phyloP scores from a whole-genome alignment of 2,888 invertebrate genomes.

The Proisotoma minuta region DNA sequence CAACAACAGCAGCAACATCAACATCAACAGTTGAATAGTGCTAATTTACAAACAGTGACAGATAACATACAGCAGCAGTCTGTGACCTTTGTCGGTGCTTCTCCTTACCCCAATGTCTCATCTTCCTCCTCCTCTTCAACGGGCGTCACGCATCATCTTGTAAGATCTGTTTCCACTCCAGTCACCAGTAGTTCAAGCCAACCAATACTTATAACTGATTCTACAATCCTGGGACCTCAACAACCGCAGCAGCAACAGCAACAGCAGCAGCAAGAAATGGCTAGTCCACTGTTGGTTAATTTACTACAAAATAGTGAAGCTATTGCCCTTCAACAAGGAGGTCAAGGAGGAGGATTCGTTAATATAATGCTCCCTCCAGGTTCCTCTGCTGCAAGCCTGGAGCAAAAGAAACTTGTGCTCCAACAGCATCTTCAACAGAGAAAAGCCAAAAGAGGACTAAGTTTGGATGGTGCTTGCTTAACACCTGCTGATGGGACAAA shows the following conservation, averaged over 20 bases:
- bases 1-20: slow-evolving; percentile 7
- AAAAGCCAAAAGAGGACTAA: slow-evolving; percentile 33
- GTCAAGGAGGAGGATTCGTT: no score
- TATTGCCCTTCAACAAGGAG: slow-evolving; percentile 7
- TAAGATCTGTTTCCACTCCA: slow-evolving; percentile 15
- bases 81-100: slow-evolving; percentile 7
- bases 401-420: slow-evolving; percentile 36
- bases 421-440: slow-evolving; percentile 20
- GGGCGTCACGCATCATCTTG: slow-evolving; percentile 19
- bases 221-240: slow-evolving; percentile 10
- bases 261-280: slow-evolving; percentile 63
- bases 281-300: slow-evolving; percentile 85
- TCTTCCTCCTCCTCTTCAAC: slow-evolving; percentile 28
- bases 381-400: slow-evolving; percentile 14
- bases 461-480: slow-evolving; percentile 36
- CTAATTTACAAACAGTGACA: slow-evolving; percentile 19
- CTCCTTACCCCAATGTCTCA: slow-evolving; percentile 4
- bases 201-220: no score
- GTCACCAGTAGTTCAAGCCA: no score
- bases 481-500: not conserved
- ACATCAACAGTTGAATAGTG: slow-evolving; percentile 16
- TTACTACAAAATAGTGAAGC: slow-evolving; percentile 73
- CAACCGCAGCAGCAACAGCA: slow-evolving; percentile 23
- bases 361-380: slow-evolving; percentile 8
- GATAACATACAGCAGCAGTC: slow-evolving; percentile 49